phyloP scores from a whole-genome alignment of 2,113 vertebrate genomes.

The Zosterops japonicus region DNA sequence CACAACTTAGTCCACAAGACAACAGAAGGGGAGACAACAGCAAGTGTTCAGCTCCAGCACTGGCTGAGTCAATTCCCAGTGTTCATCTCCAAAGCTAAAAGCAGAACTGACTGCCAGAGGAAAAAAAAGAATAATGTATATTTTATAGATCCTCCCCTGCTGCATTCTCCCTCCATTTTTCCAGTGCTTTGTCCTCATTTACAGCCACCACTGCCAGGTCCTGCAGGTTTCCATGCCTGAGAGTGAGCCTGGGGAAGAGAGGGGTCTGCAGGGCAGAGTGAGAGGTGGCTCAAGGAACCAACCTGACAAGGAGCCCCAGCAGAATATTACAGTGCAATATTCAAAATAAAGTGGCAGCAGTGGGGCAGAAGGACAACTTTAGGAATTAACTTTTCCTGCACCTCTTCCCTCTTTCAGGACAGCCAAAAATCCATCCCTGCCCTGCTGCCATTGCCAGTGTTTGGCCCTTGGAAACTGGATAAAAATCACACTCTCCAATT shows the following conservation, averaged over 20 bases:
- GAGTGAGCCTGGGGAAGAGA: neutral
- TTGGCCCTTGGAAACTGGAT: neutral
- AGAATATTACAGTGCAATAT: fast-evolving
- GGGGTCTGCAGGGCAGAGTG: neutral
- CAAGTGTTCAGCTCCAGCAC: neutral
- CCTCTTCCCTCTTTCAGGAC: neutral
- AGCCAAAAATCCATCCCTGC: neutral
- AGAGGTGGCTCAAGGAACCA: neutral
- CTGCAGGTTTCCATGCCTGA: neutral
- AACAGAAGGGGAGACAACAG: neutral
- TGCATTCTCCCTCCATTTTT: neutral
- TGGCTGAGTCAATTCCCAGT: neutral
- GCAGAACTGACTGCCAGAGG: neutral
- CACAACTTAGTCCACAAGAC: neutral
- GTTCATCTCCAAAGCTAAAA: neutral
- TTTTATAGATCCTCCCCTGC: neutral
- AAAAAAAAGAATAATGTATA: neutral
- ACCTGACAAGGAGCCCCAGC: neutral
- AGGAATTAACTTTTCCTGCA: neutral
- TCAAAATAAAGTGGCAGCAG: neutral
- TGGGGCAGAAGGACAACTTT: neutral
- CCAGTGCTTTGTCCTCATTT: neutral
- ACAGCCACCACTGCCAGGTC: neutral
- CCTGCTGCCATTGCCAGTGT: neutral
- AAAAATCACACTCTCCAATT: neutral